Evolutionary conservation across 2,888 invertebrate species (phyloP).

Genomic region (Netelia fuscicornis): DNA sequence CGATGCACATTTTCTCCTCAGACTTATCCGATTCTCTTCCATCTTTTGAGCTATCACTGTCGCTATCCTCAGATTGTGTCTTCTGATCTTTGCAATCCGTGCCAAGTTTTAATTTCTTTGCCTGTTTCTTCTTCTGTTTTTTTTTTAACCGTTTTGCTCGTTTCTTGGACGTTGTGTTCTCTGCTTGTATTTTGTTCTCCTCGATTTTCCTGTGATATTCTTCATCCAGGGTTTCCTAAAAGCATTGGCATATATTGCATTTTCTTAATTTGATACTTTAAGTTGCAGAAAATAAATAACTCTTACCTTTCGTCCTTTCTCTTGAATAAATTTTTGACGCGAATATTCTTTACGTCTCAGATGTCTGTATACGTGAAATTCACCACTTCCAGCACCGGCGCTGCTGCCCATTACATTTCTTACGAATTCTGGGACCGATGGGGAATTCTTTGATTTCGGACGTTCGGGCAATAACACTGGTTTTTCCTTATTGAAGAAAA

Average conservation of each 20-base stretch:
- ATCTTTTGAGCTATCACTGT: constrained; percentile 82
- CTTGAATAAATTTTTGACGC: constrained; percentile 96
- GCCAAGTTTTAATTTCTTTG: constrained; percentile 75
- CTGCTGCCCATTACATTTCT: constrained; percentile 99
- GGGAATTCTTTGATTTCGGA: constrained; percentile 91
- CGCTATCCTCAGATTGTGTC: constrained; percentile 73
- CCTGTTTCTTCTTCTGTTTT: constrained; percentile 87
- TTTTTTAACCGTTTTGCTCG: constrained; percentile 94
- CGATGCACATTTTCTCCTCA: background rate
- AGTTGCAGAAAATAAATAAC: constrained; percentile 13
- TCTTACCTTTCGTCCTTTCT: constrained; percentile 92
- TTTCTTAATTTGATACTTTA: background rate
- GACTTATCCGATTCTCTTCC: constrained; percentile 60
- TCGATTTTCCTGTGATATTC: constrained; percentile 93
- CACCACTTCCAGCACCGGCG: constrained; percentile 99
- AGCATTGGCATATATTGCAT: background rate
- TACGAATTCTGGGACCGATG: constrained; percentile 96
- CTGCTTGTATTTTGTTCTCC: constrained; percentile 90
- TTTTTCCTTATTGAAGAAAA: constrained; percentile 89
- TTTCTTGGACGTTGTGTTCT: constrained; percentile 95
- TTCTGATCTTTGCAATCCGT: constrained; percentile 72
- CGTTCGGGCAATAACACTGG: constrained; percentile 94
- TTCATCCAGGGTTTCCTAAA: constrained; percentile 92
- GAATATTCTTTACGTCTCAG: constrained; percentile 98
- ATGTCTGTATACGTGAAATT: constrained; percentile 99